Evolutionary conservation across 2,797 vertebrate species (phyloP), one percentile per base, ranked within the genome.

Genomic region (Enteromius thamalakanensis): DNA sequence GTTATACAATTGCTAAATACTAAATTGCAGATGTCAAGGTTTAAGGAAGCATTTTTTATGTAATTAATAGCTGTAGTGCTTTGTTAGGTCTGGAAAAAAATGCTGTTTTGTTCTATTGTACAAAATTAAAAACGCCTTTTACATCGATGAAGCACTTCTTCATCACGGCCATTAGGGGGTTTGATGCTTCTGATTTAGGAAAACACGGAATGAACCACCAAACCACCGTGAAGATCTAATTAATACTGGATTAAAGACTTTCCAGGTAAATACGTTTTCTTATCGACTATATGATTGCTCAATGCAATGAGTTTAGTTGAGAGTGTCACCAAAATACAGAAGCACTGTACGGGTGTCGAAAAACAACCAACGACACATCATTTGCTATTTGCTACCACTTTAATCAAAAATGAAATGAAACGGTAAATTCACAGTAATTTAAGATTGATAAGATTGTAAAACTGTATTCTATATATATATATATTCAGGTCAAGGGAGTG

Each of bases 141-240:
- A 47, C 9, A 6, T 19, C 6, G 11, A 23, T 1, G 15, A 34
- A 47, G 51, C 45, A 2, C 58, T n/a, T 70, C 9, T 29, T 42
- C 21, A 37, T 62, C 7, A 7, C 49, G 21, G 19, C 15, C 75
- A 64, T 21, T 71, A 78, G 81, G 21, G 53, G 53, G 75, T 71
- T 62, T 49, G 34, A 51, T 23, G 1, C 6, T 51, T 74, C 12
- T 34, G 29, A 19, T 19, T 8, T 4, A 37, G 6, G 19, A 53
- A 55, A 12, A 2, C 10, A 17, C 4, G 4, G 34, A 51, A 8
- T 34, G 11, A 74, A 14, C 47, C 29, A 5, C 47, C 26, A 34
- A 51, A 51, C 10, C 17, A 21, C 45, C 9, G 45, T 7, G 42
- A 32, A 74, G 2, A 34, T 32, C 45, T 6, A 4, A 51, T 53